Conservation (phyloP, 2,113 vertebrate species). For the Rhinichthys klamathensis region DNA sequence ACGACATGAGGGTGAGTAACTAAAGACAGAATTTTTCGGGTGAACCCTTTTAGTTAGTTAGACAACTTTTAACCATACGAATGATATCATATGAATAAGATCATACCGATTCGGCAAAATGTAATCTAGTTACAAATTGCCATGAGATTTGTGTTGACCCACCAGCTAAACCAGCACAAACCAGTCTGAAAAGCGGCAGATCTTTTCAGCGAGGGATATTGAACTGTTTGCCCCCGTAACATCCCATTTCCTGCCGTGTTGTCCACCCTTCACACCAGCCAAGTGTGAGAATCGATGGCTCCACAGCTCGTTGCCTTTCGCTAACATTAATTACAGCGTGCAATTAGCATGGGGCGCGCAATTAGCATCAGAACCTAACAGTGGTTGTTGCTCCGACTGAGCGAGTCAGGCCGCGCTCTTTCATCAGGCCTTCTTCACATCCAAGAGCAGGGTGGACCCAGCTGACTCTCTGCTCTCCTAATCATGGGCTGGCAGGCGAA, state of each 20-base stretch:
- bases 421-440: constrained; percentile 30
- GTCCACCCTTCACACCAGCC: constrained; percentile 24
- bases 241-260: constrained; percentile 8
- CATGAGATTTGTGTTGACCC: background rate
- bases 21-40: too few relatives aligned
- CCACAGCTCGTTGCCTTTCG: constrained; percentile 5
- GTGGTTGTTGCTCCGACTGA: constrained; percentile 16
- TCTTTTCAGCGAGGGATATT: background rate
- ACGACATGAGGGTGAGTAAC: too few relatives aligned
- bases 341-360: constrained; percentile 36
- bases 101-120: background rate
- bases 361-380: constrained; percentile 41
- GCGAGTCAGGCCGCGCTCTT: background rate
- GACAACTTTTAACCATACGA: background rate
- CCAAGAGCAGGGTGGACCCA: constrained; percentile 10
- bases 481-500: constrained; percentile 70
- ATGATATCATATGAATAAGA: background rate
- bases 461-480: constrained; percentile 64
- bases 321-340: constrained; percentile 48
- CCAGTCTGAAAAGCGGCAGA: background rate
- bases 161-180: background rate
- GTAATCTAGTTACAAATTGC: background rate
- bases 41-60: too few relatives aligned
- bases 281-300: constrained; percentile 40
- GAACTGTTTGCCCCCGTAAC: background rate